Base-by-base conservation (phyloP, 2,113 vertebrate species). In the Syngnathus floridae region DNA sequence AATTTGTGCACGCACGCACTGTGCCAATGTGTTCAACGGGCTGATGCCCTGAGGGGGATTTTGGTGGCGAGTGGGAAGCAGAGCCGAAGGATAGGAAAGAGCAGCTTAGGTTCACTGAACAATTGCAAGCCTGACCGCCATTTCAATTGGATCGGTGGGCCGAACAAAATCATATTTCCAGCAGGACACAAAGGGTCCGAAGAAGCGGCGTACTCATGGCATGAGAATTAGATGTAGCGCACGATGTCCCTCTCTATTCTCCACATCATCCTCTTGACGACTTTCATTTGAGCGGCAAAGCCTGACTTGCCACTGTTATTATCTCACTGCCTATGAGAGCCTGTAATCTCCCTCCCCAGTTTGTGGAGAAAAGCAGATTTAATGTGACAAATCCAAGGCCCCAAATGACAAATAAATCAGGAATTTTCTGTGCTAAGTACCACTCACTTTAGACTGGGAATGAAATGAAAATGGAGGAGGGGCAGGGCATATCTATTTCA, bases 311-410 rank as follows among this genome's bases (percentile, higher is more conserved):
- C 19, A 22, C 57, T 38, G 35, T 69, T 69, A 78, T 84, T 72
- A 80, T 82, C 80, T 81, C 62, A 52, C 69, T 36, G 70, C 69
- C 67, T 72, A 60, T 64, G 77, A 75, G 76, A 75, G 83, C 73
- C 79, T 64, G 72, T 87, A 85, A 87, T 82, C 77, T 81, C 58
- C 70, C 45, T 66, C 64, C 55, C 64, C 43, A 64, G 57, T 84
- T 80, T 79, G 74, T 78, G 77, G 78, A 81, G 85, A 77, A 82
- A 84, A 84, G 77, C 70, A 81, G 84, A 88, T 86, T 78, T 73
- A 51, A 85, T 65, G 73, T 64, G 79, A 84, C 80, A 87, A 86
- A 87, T 80, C 85, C 76, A 64, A 19, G 49, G 67, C 65, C 80
- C 73, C 79, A 62, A 71, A 82, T 86, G 81, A 84, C 87, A 86